phyloP scores from a whole-genome alignment of 1,140 invertebrate genomes.

The Drosophila saltans region DNA sequence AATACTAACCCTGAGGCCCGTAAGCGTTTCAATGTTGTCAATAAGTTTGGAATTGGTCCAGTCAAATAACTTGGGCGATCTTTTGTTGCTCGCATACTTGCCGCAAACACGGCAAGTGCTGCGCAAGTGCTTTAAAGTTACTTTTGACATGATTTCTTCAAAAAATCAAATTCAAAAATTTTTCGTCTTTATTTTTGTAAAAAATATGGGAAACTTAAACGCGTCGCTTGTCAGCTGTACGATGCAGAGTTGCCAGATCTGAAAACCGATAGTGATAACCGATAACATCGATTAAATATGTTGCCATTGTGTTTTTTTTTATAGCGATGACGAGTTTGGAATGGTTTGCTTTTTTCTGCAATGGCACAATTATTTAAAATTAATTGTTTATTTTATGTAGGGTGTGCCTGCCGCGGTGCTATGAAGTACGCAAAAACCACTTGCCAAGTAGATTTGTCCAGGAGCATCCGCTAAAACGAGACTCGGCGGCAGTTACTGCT shows the following conservation, averaged over 20 bases:
- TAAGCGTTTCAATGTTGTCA: slow-evolving; percentile 58
- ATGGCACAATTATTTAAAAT: slow-evolving; percentile 30
- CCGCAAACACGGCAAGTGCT: slow-evolving; percentile 67
- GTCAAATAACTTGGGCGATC: slow-evolving; percentile 65
- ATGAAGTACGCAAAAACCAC: slow-evolving; percentile 57
- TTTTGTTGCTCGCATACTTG: slow-evolving; percentile 66
- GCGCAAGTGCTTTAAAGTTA: slow-evolving; percentile 59
- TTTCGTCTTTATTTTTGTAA: slow-evolving; percentile 26
- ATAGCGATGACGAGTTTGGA: slow-evolving; percentile 60
- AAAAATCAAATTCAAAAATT: slow-evolving; percentile 32
- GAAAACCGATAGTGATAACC: background rate
- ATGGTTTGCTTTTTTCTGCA: slow-evolving; percentile 56
- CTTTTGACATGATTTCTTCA: slow-evolving; percentile 54
- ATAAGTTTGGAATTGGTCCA: slow-evolving; percentile 56
- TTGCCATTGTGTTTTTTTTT: background rate
- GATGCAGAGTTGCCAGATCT: background rate
- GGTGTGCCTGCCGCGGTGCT: slow-evolving; percentile 66
- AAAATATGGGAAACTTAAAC: slow-evolving; percentile 46
- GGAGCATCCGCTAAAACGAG: slow-evolving; percentile 72
- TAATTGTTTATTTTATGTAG: slow-evolving; percentile 41
- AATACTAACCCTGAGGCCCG: slow-evolving; percentile 57
- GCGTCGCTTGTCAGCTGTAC: slow-evolving; percentile 58
- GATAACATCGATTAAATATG: background rate
- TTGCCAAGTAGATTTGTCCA: slow-evolving; percentile 38
- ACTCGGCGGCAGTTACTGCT: slow-evolving; percentile 30